phyloP scores from a whole-genome alignment of 1,140 invertebrate species.

The Dolichoris vasculosae region DNA sequence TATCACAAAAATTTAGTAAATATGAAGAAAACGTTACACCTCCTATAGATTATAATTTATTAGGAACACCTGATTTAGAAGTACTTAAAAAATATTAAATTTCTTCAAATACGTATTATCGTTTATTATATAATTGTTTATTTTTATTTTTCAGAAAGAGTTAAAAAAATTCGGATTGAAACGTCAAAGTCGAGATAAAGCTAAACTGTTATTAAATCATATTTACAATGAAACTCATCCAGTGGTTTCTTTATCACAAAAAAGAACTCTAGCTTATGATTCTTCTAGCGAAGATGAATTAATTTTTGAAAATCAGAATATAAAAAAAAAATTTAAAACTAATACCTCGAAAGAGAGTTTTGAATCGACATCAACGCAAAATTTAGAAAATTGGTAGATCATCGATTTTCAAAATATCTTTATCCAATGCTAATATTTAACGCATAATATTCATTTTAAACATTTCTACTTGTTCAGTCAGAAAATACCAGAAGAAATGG shows the following conservation, averaged over 20 bases:
- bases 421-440: neutral
- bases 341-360: neutral
- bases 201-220: slow-evolving; percentile 70
- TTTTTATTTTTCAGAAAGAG: slow-evolving; percentile 65
- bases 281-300: slow-evolving; percentile 54
- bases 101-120: slow-evolving; percentile 37
- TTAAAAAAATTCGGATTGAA: slow-evolving; percentile 73
- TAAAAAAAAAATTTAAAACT: slow-evolving; percentile 24
- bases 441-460: neutral
- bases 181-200: slow-evolving; percentile 66
- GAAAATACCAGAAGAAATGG: slow-evolving; percentile 57
- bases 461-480: slow-evolving; percentile 6
- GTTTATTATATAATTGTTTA: neutral
- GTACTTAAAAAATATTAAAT: slow-evolving; percentile 57
- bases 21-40: slow-evolving; percentile 61
- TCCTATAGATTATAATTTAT: slow-evolving; percentile 66
- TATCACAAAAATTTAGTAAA: neutral
- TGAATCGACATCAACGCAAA: neutral
- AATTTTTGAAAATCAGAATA: slow-evolving; percentile 51
- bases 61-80: slow-evolving; percentile 69
- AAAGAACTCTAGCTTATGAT: slow-evolving; percentile 32
- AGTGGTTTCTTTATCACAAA: slow-evolving; percentile 44
- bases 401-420: neutral
- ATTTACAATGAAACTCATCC: slow-evolving; percentile 74
- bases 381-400: slow-evolving; percentile 29